Conservation (phyloP, 2,888 invertebrate species). For the Tinea semifulvella region DNA sequence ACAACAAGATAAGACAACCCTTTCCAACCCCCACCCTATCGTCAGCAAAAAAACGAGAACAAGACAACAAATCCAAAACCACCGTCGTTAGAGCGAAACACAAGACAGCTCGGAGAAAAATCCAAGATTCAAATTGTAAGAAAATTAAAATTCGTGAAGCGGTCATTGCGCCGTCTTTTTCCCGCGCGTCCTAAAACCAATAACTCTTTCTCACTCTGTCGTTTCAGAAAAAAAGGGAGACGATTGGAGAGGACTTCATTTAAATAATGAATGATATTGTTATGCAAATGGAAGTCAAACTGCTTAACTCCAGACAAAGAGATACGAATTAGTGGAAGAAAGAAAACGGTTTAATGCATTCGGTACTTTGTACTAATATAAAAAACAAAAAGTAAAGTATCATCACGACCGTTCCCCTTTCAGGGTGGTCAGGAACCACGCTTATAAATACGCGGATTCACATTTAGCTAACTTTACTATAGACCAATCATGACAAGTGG, state of each 20-base stretch:
- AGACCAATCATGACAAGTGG: too few species aligned
- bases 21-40: constrained; percentile 25
- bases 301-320: constrained; percentile 13
- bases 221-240: constrained; percentile 38
- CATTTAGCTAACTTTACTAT: too few species aligned
- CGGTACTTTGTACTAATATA: too few species aligned
- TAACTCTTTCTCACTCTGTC: constrained; percentile 25
- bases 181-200: constrained; percentile 21
- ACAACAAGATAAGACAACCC: constrained; percentile 20
- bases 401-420: too few species aligned
- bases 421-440: too few species aligned
- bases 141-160: constrained; percentile 63
- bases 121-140: constrained; percentile 66
- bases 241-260: constrained; percentile 36
- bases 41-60: constrained; percentile 35
- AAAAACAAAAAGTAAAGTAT: too few species aligned
- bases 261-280: constrained; percentile 35
- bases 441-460: too few species aligned
- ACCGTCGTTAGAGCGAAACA: constrained; percentile 28
- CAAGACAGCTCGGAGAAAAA: constrained; percentile 47
- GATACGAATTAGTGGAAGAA: constrained; percentile 7
- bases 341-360: neutral
- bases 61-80: constrained; percentile 26
- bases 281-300: constrained; percentile 41
- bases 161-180: constrained; percentile 27